Evolutionary conservation across 2,888 invertebrate species (phyloP), one percentile per base, ranked within the genome.

Genomic region (Morpho deidamia): DNA sequence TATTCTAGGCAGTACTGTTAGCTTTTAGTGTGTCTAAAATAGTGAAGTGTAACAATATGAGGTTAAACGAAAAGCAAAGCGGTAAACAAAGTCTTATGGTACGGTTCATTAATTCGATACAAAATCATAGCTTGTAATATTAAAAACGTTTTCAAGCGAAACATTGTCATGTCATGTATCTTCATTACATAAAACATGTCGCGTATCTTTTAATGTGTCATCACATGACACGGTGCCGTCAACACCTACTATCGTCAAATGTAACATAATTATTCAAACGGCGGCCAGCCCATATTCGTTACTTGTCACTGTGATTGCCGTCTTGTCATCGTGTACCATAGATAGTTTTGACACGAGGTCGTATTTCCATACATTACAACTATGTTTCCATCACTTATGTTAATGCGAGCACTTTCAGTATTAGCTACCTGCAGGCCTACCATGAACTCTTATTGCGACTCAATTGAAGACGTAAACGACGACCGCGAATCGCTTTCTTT

Each of bases 261-360:
- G 44, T 39, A 49, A 44, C 10, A 45, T 45, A n/a, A 45, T 52
- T 42, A 46, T 53, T 50, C 45, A 53, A 38, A 44, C 32, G 11
- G 48, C 49, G 56, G 47, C 57, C 53, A 55, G 33, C 49, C 55
- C 58, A 58, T 58, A 55, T 50, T 34, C 37, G 44, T 50, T 47
- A 49, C 55, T 11, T 46, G 55, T 55, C 58, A 52, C 33, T 12
- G 14, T 53, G 52, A 54, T 54, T 57, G 57, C 54, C 54, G 47
- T 57, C 47, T 48, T 57, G 54, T 57, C 57, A 54, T 23, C 47
- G 12, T 43, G 12, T 37, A 12, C 41, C 43, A 14, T n/a, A 50
- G n/a, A 51, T 54, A 10, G 51, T 39, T 23, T 32, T 12, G 10
- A 8, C 7, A 1, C 32, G 7, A 14, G 1, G 41, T 2, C 8